A percentile compares a stretch with the other conserved stretches of the same genome.
phyloP scores from a whole-genome alignment of 2,888 invertebrate species.

The Cabera pusaria region DNA sequence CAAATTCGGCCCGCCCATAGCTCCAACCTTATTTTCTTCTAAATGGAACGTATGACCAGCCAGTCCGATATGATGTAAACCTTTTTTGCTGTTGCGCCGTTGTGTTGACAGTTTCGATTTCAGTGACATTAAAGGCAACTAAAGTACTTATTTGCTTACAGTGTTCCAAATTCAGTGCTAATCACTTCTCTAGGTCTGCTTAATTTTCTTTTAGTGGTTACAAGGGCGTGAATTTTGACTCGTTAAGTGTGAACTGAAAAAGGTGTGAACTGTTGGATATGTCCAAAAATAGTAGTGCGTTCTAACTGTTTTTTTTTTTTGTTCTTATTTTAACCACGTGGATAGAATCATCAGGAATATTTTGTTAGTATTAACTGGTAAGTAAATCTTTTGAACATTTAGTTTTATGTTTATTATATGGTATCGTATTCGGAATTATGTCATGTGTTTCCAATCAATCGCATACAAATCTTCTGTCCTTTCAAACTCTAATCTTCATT shows the following conservation, averaged over 20 bases:
- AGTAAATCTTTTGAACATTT: no score
- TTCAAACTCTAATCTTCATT: no score
- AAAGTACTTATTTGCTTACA: conserved; percentile 47
- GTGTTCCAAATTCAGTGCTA: conserved; percentile 73
- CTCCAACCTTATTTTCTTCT: conserved; percentile 26
- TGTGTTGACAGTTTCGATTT: conserved; percentile 19
- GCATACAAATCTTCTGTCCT: no score
- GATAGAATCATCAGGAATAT: conserved; percentile 22
- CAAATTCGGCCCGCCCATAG: conserved; percentile 48
- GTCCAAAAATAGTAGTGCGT: conserved; percentile 42
- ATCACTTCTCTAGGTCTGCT: conserved; percentile 65
- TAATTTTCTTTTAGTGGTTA: conserved; percentile 67
- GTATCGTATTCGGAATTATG: no score
- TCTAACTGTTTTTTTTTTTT: conserved; percentile 32
- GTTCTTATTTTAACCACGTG: conserved; percentile 34
- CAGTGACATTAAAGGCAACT: conserved; percentile 33
- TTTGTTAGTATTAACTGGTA: conserved; percentile 21
- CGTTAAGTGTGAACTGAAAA: conserved; percentile 69
- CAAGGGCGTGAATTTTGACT: conserved; percentile 76
- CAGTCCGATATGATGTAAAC: conserved; percentile 50
- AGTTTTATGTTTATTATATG: no score
- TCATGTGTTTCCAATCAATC: no score
- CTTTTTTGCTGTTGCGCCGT: conserved; percentile 27
- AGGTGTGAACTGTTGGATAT: conserved; percentile 58
- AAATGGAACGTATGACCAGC: conserved; percentile 63